Conservation (phyloP, 2,113 vertebrate species). For the Galbula dea region DNA sequence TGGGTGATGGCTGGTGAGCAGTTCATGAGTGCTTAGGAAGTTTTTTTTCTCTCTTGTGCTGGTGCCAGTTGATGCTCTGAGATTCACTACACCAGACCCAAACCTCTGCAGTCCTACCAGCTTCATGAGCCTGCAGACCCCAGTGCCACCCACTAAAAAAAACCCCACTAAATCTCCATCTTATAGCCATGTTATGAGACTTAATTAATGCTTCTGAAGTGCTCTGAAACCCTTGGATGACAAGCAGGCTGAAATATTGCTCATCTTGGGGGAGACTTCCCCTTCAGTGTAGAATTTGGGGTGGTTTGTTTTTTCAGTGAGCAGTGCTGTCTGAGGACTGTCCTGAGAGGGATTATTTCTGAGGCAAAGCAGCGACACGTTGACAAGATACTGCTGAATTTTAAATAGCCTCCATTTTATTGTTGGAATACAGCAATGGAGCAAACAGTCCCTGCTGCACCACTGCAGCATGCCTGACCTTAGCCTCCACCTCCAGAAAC, state of each 20-base stretch:
- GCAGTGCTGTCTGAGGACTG: neutral
- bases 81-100: fast-evolving
- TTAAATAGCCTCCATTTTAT: neutral
- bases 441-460: neutral
- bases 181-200: neutral
- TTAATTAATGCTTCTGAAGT: neutral
- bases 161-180: neutral
- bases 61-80: fast-evolving
- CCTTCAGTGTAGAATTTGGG: neutral
- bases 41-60: neutral
- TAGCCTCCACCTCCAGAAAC: neutral
- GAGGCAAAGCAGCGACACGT: neutral
- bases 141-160: neutral
- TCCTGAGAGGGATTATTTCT: neutral
- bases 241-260: neutral
- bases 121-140: neutral
- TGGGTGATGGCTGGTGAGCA: too few relatives aligned
- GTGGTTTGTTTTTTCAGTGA: neutral
- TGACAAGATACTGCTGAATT: neutral
- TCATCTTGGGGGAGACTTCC: neutral
- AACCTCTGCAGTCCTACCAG: fast-evolving
- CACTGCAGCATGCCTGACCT: neutral
- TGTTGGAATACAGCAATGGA: neutral
- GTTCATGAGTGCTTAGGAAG: fast-evolving
- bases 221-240: neutral